Base-by-base conservation (phyloP, 2,797 vertebrate species). In the Premnoplex brunnescens region DNA sequence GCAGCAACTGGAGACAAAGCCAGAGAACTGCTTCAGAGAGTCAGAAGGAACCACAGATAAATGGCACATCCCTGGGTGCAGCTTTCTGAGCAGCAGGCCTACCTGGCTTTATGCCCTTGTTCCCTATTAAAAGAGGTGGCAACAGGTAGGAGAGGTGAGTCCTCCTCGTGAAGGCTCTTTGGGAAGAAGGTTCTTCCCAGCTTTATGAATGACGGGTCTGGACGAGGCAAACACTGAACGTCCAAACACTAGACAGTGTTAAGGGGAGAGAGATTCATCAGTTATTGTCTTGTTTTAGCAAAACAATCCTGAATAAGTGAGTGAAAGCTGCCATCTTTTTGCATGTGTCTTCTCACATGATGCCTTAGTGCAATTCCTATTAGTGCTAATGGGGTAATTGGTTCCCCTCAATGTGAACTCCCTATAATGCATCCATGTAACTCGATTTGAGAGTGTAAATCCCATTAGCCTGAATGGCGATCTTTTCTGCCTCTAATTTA, bases 381-480 rank as follows among this genome's bases (percentile, higher is more conserved):
- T 96, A 95, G 93, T 83, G 88, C 90, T 96, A 94, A 95, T 91
- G 86, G 93, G 91, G 90, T 96, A 97, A 96, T 97, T 95, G 94
- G 95, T 86, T 96, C 88, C 90, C 91, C 90, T 93, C 49, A 36
- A 94, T 44, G 81, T 67, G 83, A 94, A 80, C 88, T 96, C 96
- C 84, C 95, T 93, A 95, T 95, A 96, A 96, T 96, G 92, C 88
- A 93, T 91, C 95, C 64, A 12, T 3, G 27, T 96, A 97, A 97
- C 96, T 94, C 83, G 94, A 96, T 97, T 96, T 97, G 90, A 87
- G 96, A 96, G 83, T 96, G 86, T 93, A 96, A 97, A 96, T 96
- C 85, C 80, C 85, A 92, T 96, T 96, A 96, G 86, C 60, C 84
- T 95, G 92, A 96, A 96, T 18, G 85, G 85, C 74, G 67, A 95